A percentile compares a stretch with the other conserved stretches of the same genome.
Conservation (phyloP, 2,888 invertebrate species). For the Electrophaes corylata region DNA sequence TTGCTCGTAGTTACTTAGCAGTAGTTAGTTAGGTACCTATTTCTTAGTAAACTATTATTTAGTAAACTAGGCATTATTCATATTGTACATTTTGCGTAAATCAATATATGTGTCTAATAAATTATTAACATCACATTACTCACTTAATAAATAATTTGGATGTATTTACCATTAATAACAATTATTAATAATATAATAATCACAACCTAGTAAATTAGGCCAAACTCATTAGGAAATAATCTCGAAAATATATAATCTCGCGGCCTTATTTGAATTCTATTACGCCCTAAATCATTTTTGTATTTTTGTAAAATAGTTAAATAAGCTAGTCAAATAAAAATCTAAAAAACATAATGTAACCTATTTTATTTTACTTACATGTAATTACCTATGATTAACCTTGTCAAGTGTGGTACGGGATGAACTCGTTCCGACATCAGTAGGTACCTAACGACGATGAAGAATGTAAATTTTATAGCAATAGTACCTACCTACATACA, state of each 20-base stretch:
- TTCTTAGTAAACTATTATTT: background rate
- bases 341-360: constrained; percentile 26
- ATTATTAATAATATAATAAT: constrained; percentile 30
- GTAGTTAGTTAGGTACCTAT: background rate
- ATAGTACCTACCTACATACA: too few relatives aligned
- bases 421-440: too few relatives aligned
- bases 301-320: constrained; percentile 69
- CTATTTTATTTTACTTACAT: constrained; percentile 32
- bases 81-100: constrained; percentile 46
- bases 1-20: too few relatives aligned
- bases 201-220: constrained; percentile 38
- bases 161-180: constrained; percentile 35
- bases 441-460: too few relatives aligned
- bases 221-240: constrained; percentile 32
- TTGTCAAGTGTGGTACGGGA: too few relatives aligned
- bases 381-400: too few relatives aligned
- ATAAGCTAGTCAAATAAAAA: constrained; percentile 73
- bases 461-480: too few relatives aligned
- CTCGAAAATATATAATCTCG: background rate
- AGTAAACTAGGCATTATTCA: background rate
- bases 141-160: constrained; percentile 35
- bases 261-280: constrained; percentile 17
- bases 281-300: constrained; percentile 50
- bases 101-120: constrained; percentile 34
- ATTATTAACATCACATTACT: constrained; percentile 57